Evolutionary conservation across 2,888 invertebrate genomes (phyloP).

Genomic region (Mystacides longicornis): DNA sequence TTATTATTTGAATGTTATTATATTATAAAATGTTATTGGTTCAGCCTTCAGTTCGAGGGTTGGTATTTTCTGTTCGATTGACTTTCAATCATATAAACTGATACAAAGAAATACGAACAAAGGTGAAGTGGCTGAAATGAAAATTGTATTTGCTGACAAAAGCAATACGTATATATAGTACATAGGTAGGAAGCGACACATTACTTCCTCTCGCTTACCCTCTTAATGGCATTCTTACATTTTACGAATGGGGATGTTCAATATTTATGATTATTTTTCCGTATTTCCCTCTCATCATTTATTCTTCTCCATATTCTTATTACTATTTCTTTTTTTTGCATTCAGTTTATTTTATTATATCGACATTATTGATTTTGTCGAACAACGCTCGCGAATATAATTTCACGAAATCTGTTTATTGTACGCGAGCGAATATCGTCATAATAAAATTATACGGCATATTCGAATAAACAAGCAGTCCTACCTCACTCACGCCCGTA

Average conservation of each 20-base stretch:
- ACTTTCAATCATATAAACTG: constrained; percentile 18
- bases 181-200: constrained; percentile 24
- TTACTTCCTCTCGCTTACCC: constrained; percentile 19
- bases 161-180: constrained; percentile 27
- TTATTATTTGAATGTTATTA: background rate
- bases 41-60: background rate
- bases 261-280: constrained; percentile 1
- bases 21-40: background rate
- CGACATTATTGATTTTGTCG: too few species aligned
- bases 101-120: constrained; percentile 25
- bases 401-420: too few species aligned
- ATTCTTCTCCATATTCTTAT: background rate
- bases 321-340: too few species aligned
- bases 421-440: too few species aligned
- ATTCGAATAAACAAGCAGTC: too few species aligned
- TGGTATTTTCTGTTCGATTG: constrained; percentile 2
- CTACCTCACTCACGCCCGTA: background rate
- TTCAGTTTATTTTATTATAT: too few species aligned
- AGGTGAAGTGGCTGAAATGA: constrained; percentile 26
- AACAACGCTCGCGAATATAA: too few species aligned
- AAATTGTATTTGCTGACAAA: constrained; percentile 27
- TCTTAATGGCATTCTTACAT: constrained; percentile 22
- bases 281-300: background rate
- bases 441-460: too few species aligned
- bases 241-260: constrained; percentile 1